Conservation (phyloP, 2,888 invertebrate species). For the Glomeris marginata region DNA sequence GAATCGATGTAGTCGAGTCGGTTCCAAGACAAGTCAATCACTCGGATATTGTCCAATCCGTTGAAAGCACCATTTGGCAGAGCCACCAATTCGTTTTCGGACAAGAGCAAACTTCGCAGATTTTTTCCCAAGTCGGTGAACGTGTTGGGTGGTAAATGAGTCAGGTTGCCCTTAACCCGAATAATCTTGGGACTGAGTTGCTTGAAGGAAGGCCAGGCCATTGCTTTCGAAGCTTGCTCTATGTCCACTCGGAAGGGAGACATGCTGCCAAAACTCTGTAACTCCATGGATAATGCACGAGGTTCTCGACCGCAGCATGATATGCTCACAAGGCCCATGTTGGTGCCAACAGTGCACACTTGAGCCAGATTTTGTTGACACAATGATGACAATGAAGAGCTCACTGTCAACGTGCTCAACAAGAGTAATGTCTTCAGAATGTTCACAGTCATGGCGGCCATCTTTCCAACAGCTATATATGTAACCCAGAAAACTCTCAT, state of each 20-base stretch:
- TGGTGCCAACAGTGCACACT: too few relatives aligned
- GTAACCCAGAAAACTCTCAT: too few relatives aligned
- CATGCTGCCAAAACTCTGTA: conserved; percentile 5
- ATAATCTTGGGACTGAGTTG: conserved; percentile 12
- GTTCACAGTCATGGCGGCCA: too few relatives aligned
- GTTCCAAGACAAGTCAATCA: conserved; percentile 59
- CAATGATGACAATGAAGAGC: too few relatives aligned
- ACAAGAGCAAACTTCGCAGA: conserved; percentile 12
- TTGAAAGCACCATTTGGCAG: conserved; percentile 43
- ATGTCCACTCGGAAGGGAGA: conserved; percentile 13
- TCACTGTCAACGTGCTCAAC: too few relatives aligned
- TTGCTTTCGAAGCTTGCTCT: conserved; percentile 8
- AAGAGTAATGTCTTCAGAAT: conserved; percentile 7
- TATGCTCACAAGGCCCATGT: not conserved
- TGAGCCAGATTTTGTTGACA: too few relatives aligned
- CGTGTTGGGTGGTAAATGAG: conserved; percentile 7
- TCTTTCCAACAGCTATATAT: too few relatives aligned
- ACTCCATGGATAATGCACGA: conserved; percentile 7
- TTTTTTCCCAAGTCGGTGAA: conserved; percentile 9
- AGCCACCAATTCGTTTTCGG: conserved; percentile 6
- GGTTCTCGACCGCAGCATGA: conserved; percentile 12
- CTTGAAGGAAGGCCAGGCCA: conserved; percentile 8
- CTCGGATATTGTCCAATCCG: conserved; percentile 34
- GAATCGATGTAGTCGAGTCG: conserved; percentile 53
- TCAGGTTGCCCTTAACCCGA: conserved; percentile 12